Evolutionary conservation across 2,888 invertebrate species (phyloP).

Genomic region (Lycocerus yunnanus): DNA sequence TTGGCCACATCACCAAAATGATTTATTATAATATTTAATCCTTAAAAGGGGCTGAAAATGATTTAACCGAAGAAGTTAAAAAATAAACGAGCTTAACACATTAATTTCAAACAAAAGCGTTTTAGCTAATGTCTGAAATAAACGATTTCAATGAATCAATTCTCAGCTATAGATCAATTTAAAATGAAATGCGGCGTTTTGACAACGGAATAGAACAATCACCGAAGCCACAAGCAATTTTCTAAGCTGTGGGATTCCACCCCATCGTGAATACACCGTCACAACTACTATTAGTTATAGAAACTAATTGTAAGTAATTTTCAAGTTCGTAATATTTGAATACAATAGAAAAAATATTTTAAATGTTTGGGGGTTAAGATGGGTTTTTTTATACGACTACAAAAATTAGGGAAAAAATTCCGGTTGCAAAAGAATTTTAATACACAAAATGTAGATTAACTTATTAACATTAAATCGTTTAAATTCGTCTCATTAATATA

Average conservation of each 20-base stretch:
- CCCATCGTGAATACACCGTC: not conserved
- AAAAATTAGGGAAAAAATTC: not conserved
- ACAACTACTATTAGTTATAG: not conserved
- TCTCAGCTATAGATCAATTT: constrained; percentile 37
- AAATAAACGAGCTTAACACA: constrained; percentile 26
- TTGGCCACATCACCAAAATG: constrained; percentile 1
- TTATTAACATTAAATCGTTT: not conserved
- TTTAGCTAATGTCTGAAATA: constrained; percentile 40
- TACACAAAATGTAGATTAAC: not conserved
- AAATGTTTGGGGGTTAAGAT: not conserved
- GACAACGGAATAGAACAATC: constrained; percentile 33
- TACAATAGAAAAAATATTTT: not conserved
- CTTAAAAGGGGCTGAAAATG: constrained; percentile 16
- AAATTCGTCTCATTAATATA: constrained; percentile 7
- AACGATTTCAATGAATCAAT: constrained; percentile 42
- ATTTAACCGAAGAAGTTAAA: constrained; percentile 8
- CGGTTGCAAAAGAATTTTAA: not conserved
- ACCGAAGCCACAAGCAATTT: constrained; percentile 27
- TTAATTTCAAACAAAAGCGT: constrained; percentile 36
- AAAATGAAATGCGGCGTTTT: constrained; percentile 33
- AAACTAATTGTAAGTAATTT: not conserved
- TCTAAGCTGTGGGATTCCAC: constrained; percentile 28
- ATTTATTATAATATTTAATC: constrained; percentile 26
- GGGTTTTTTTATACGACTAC: not conserved
- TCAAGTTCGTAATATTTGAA: not conserved